Percentiles rank a stretch among this genome's conserved stretches.
Evolutionary conservation across 2,797 vertebrate genomes (phyloP).

Genomic region (Enteromius radiatus): DNA sequence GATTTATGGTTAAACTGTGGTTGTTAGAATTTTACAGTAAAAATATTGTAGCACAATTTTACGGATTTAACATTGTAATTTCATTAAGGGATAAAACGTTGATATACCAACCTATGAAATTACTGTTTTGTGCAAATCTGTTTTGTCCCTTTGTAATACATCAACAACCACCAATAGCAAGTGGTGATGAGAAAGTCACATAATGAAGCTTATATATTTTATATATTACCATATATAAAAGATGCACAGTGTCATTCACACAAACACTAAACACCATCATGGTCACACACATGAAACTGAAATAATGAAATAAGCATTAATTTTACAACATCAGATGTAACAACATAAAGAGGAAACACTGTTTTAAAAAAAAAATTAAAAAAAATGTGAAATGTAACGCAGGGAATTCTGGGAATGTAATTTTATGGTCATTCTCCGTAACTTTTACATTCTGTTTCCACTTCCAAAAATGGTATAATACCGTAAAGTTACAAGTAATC

Average conservation of each 20-base stretch:
- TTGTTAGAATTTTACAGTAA: neutral
- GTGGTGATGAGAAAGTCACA: neutral
- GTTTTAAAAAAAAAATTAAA: neutral
- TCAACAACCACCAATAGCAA: neutral
- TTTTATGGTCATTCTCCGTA: neutral
- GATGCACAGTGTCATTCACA: neutral
- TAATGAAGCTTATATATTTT: too few species aligned
- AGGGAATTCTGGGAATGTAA: neutral
- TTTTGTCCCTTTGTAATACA: neutral
- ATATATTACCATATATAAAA: too few species aligned
- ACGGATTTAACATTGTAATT: neutral
- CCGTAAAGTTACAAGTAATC: too few species aligned
- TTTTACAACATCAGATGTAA: neutral
- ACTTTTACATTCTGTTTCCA: neutral
- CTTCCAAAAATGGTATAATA: too few species aligned
- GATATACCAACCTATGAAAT: too few species aligned
- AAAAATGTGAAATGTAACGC: neutral
- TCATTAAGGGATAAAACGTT: too few species aligned
- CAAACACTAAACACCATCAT: neutral
- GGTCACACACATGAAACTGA: neutral
- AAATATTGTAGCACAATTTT: neutral
- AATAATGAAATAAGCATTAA: neutral
- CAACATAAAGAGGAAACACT: neutral
- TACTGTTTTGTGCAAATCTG: too few species aligned
- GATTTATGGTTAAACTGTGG: neutral